These are phyloP conservation scores for Nylanderia fulva DNA, from an alignment of 1,140 invertebrate species.

Conservation along the genomic window DNA sequence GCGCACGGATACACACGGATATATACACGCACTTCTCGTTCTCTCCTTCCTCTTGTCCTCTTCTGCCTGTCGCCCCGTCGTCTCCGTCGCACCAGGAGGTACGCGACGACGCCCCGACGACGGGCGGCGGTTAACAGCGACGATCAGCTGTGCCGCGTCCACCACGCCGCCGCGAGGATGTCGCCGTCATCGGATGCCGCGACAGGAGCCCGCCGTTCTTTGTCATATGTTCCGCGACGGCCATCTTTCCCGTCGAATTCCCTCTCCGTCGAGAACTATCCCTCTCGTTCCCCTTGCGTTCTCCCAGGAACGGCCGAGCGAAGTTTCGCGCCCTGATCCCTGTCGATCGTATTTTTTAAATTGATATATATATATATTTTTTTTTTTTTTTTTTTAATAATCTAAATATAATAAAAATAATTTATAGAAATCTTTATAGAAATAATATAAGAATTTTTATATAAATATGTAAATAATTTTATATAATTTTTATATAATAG, in stretches of 20 bases:
- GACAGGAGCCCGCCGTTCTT: slow-evolving; percentile 80
- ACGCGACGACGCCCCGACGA: slow-evolving; percentile 46
- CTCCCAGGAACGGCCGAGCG: neutral
- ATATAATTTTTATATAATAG: no score
- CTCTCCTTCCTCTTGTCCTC: neutral
- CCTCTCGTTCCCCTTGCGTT: no score
- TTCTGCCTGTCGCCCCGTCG: slow-evolving; percentile 19
- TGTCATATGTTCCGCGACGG: slow-evolving; percentile 84
- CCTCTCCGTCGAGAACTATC: neutral
- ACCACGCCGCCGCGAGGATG: slow-evolving; percentile 43
- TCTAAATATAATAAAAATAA: no score
- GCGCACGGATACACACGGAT: neutral
- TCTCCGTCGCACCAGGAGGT: slow-evolving; percentile 30
- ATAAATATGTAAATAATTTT: no score
- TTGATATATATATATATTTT: neutral
- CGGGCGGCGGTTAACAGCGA: slow-evolving; percentile 49
- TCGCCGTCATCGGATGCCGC: slow-evolving; percentile 52
- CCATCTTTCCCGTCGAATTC: slow-evolving; percentile 79
- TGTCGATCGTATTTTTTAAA: neutral
- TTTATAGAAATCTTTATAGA: no score
- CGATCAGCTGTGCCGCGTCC: slow-evolving; percentile 66
- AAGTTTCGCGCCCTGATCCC: neutral
- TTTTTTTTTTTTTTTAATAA: no score
- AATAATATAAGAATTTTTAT: no score
- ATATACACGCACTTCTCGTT: neutral